Base-by-base conservation (phyloP, 2,113 vertebrate genomes). In the Pleuronectes platessa region DNA sequence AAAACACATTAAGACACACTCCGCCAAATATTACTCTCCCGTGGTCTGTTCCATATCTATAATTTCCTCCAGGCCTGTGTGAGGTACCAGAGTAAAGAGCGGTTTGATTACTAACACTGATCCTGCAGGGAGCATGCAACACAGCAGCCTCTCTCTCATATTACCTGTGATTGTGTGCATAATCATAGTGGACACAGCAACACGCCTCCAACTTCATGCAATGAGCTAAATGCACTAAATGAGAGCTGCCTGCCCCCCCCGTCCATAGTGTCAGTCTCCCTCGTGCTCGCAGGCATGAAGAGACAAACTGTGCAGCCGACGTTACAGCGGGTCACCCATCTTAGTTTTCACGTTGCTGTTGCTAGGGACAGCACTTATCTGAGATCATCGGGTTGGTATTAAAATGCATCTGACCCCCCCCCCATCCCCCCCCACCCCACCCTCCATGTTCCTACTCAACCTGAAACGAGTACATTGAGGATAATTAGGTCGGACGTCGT, bases 381-480 rank as follows among this genome's bases (percentile, higher is more conserved):
- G 68, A 40, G 11, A 21, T 62, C 27, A 69, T 66, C 51, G n/a
- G 42, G 62, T 74, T 55, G 27, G 27, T 23, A 75, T 84, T 79
- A 73, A 87, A 69, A 84, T 86, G 68, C 70, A 82, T 78, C 56
- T 45, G 79, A 77, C 59, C 65, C 31, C 37, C 9, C 9, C 37
- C 37, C 37, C 37, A 10, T 4, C 27, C 27, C 4, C 4, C 27
- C 31, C n/a, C n/a, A n/a, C 1, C 31, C 7, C 37, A 2, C 9
- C 4, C 24, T 55, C 21, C 20, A 77, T 61, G 74, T 70, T 86
- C 61, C 63, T 69, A 56, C 49, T 83, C 71, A 72, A 60, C 49
- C 66, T n/a, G 15, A 71, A 80, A 68, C 37, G 54, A 83, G 72
- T 79, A 82, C 77, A 70, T 54, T 37, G 56, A 18, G 17, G 21